phyloP scores from a whole-genome alignment of 2,797 vertebrate genomes.

The Novumbra hubbsi region DNA sequence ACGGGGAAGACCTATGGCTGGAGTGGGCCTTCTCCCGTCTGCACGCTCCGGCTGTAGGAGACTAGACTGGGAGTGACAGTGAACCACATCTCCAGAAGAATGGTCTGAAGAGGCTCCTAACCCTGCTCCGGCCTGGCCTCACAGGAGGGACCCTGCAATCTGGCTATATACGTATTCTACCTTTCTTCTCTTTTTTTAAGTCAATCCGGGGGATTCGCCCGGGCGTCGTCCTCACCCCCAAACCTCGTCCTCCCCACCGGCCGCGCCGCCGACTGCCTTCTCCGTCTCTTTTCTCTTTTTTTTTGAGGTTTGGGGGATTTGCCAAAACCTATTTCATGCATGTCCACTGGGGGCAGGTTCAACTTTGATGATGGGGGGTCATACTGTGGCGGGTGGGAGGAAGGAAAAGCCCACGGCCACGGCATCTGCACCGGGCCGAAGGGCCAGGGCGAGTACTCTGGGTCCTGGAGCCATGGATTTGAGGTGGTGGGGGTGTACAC shows the following conservation, averaged over 20 bases:
- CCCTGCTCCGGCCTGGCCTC: constrained; percentile 45
- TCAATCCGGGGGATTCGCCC: constrained; percentile 7
- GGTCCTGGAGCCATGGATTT: constrained; percentile 97
- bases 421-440: constrained; percentile 99
- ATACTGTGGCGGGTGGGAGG: constrained; percentile 99
- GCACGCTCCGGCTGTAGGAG: constrained; percentile 48
- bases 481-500: constrained; percentile 98
- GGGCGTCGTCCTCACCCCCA: constrained; percentile 3
- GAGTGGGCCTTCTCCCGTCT: constrained; percentile 55
- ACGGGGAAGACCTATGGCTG: constrained; percentile 79
- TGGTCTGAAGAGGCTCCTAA: constrained; percentile 69
- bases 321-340: constrained; percentile 98
- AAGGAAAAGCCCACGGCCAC: constrained; percentile 98
- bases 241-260: constrained; percentile 2
- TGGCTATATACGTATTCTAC: constrained; percentile 34
- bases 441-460: constrained; percentile 97
- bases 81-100: constrained; percentile 49
- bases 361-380: constrained; percentile 99
- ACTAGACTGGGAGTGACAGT: constrained; percentile 63
- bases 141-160: constrained; percentile 54
- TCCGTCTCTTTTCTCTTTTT: constrained; percentile 72
- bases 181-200: constrained; percentile 10
- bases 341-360: constrained; percentile 99
- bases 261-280: constrained; percentile 14
- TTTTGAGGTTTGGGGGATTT: constrained; percentile 83